Evolutionary conservation across 2,888 invertebrate genomes (phyloP).

Genomic region (Scaptomyza polygonia): DNA sequence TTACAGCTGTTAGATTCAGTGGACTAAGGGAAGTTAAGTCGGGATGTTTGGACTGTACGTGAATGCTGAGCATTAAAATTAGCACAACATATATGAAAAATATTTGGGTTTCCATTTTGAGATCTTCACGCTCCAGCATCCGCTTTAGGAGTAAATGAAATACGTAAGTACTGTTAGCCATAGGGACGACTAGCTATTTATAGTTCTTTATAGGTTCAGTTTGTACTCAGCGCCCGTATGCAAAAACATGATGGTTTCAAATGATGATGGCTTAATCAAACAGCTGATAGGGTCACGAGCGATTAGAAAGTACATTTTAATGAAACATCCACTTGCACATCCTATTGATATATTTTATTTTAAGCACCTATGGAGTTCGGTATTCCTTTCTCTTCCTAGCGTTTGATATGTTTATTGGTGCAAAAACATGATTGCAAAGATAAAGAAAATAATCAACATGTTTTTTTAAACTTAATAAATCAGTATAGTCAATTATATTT

Average conservation of each 20-base stretch:
- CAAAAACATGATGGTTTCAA: background rate
- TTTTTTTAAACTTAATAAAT: no score
- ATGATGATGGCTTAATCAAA: background rate
- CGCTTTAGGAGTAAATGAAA: conserved; percentile 10
- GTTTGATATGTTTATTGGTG: background rate
- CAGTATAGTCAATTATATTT: no score
- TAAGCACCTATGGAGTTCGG: no score
- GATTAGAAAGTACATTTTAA: background rate
- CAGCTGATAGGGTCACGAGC: background rate
- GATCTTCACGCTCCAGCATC: conserved; percentile 17
- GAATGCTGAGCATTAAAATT: background rate
- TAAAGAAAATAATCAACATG: no score
- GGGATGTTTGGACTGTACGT: background rate
- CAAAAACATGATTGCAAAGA: background rate
- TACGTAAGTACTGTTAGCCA: background rate
- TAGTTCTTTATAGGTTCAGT: no score
- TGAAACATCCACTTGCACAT: background rate
- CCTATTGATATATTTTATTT: no score
- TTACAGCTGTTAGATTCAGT: conserved; percentile 23
- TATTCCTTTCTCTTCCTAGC: no score
- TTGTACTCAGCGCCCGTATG: background rate
- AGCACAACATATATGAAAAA: conserved; percentile 1
- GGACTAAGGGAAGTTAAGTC: background rate
- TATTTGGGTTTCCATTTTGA: conserved; percentile 4
- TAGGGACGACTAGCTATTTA: background rate